These are phyloP conservation scores for Lacanobia wlatinum DNA, from an alignment of 2,888 invertebrate genomes.

Conservation along the genomic window DNA sequence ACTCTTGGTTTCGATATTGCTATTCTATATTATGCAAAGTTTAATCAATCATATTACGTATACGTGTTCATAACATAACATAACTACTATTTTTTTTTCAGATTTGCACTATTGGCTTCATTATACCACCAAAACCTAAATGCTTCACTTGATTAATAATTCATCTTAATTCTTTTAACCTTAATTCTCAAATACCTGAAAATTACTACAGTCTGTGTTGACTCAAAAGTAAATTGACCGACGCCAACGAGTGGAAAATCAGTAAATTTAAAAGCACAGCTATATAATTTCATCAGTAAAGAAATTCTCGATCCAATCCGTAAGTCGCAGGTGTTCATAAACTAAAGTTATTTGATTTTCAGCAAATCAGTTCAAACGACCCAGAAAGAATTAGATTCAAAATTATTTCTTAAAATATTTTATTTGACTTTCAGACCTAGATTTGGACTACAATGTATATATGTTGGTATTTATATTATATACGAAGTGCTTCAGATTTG, in stretches of 20 bases:
- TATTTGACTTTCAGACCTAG: conserved; percentile 27
- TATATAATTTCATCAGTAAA: conserved; percentile 44
- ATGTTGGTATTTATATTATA: too few species aligned
- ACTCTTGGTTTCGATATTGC: too few species aligned
- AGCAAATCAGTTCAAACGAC: conserved; percentile 45
- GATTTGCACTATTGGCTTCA: not conserved
- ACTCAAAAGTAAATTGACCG: conserved; percentile 31
- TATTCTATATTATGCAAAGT: too few species aligned
- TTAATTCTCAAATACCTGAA: conserved; percentile 20
- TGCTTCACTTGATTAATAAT: not conserved
- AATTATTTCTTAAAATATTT: conserved; percentile 23
- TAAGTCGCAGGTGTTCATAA: conserved; percentile 55
- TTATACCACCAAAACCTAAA: not conserved
- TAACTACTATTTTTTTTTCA: not conserved
- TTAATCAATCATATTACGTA: too few species aligned
- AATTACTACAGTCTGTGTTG: conserved; percentile 11
- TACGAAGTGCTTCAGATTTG: too few species aligned
- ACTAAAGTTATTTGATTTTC: conserved; percentile 51
- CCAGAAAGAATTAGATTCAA: conserved; percentile 43
- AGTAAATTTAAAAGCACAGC: conserved; percentile 27
- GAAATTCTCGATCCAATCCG: conserved; percentile 39
- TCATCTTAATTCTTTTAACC: conserved; percentile 9
- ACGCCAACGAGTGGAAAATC: conserved; percentile 25
- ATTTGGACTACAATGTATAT: not conserved
- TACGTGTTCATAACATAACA: not conserved